A percentile compares a stretch with the other conserved stretches of the same genome.
These are phyloP conservation scores for Hylomyscus alleni DNA, from an alignment of 2,797 vertebrate genomes.

Conservation along the genomic window DNA sequence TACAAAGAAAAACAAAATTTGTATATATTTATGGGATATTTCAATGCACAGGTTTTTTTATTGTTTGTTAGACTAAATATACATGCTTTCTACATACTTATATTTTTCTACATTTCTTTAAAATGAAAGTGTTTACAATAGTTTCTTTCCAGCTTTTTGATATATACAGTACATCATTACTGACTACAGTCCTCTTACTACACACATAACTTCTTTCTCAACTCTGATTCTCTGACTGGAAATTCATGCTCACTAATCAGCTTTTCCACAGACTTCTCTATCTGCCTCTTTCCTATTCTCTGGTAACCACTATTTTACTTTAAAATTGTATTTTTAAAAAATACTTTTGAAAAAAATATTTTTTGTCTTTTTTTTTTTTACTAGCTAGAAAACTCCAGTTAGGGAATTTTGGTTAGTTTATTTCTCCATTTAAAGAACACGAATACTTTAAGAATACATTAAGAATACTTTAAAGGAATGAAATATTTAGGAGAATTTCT, in stretches of 20 bases:
- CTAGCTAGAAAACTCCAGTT: not conserved
- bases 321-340: not conserved
- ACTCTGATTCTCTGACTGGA: not conserved
- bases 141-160: not conserved
- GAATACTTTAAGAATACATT: not conserved
- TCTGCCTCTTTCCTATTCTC: no score
- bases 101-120: not conserved
- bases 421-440: not conserved
- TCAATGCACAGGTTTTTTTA: not conserved
- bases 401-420: conserved; percentile 5
- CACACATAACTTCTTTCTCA: not conserved
- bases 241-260: no score
- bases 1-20: not conserved
- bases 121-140: not conserved
- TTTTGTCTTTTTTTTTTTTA: not conserved
- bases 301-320: not conserved
- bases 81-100: not conserved
- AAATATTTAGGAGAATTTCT: not conserved
- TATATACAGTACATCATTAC: not conserved
- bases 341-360: no score
- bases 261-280: not conserved
- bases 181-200: no score
- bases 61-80: not conserved
- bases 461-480: not conserved
- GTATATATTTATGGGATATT: not conserved